phyloP scores from a whole-genome alignment of 2,797 vertebrate genomes.

The Cryptoblepharus egeriae region DNA sequence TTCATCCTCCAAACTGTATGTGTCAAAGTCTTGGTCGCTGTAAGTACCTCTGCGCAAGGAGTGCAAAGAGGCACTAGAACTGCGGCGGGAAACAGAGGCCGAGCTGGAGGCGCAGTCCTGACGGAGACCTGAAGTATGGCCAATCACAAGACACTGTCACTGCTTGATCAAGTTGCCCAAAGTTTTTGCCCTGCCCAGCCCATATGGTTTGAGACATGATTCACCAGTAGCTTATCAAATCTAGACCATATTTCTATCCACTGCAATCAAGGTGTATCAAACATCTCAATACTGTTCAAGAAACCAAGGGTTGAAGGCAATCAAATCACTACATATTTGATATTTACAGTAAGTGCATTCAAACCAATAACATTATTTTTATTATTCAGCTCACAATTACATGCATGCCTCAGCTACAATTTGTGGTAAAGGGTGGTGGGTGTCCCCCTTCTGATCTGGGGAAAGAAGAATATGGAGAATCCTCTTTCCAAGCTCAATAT shows the following conservation, averaged over 20 bases:
- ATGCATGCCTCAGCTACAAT: not conserved
- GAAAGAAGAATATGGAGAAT: not conserved
- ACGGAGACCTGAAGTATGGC: conserved; percentile 81
- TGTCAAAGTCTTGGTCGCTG: conserved; percentile 93
- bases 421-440: not conserved
- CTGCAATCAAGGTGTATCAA: not conserved
- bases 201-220: not conserved
- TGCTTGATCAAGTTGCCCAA: rapidly evolving
- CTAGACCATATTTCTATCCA: not conserved
- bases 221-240: not conserved
- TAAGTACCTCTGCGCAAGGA: conserved; percentile 88
- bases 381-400: not conserved
- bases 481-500: too few species aligned
- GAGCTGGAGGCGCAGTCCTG: conserved; percentile 94
- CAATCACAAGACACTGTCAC: not conserved
- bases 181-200: not conserved
- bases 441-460: not conserved
- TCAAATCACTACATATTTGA: too few species aligned
- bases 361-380: not conserved
- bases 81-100: conserved; percentile 87
- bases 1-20: conserved; percentile 90
- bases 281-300: not conserved
- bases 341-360: not conserved
- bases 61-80: conserved; percentile 89
- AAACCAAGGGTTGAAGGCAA: not conserved